These are phyloP conservation scores for Archaeoteleia sp. DNA, from an alignment of 2,888 invertebrate species.

Conservation along the genomic window DNA sequence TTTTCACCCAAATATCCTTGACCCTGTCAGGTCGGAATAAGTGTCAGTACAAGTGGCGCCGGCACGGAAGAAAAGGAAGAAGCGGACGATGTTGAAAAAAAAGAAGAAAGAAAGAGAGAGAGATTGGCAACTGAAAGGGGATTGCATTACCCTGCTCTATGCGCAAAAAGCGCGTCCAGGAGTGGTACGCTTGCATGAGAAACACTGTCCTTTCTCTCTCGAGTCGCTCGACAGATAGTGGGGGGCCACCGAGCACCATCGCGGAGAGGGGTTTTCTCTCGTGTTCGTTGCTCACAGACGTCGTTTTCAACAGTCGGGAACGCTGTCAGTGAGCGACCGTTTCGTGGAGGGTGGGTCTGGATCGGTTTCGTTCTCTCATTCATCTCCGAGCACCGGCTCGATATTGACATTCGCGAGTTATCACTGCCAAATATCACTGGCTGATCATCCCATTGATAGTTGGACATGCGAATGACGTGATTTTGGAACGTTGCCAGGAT, in stretches of 20 bases:
- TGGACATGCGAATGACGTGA: too few relatives aligned
- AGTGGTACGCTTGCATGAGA: conserved; percentile 59
- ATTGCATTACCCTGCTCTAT: conserved; percentile 13
- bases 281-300: conserved; percentile 59
- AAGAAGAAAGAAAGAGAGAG: conserved; percentile 27
- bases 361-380: conserved; percentile 13
- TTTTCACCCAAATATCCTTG: conserved; percentile 29
- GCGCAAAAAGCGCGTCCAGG: conserved; percentile 34
- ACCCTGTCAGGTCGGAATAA: conserved; percentile 17
- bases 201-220: conserved; percentile 72
- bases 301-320: conserved; percentile 66
- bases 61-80: conserved; percentile 8
- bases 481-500: too few relatives aligned
- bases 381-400: too few relatives aligned
- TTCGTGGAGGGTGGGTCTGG: conserved; percentile 56
- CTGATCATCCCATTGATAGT: too few relatives aligned
- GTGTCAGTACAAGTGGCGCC: conserved; percentile 17
- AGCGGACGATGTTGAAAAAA: conserved; percentile 9
- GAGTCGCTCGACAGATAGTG: conserved; percentile 46
- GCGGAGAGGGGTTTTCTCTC: conserved; percentile 56
- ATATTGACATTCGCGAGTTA: too few relatives aligned
- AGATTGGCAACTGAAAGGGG: not conserved
- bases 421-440: too few relatives aligned
- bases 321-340: conserved; percentile 64
- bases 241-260: conserved; percentile 51